Conservation (phyloP, 2,888 invertebrate species). For the Glaucopsyche alexis region DNA sequence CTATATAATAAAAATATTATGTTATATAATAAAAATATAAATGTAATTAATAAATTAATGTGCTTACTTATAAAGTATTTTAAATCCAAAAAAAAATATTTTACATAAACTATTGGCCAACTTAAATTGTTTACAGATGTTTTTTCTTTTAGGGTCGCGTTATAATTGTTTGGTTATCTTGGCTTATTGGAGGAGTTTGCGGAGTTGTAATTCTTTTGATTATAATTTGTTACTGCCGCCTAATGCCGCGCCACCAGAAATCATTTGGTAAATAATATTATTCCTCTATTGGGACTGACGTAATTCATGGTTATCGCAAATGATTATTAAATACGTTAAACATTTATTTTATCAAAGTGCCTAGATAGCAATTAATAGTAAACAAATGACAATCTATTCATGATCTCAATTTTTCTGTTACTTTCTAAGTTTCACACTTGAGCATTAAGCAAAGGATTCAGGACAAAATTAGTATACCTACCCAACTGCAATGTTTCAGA, state of each 20-base stretch:
- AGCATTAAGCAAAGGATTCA: neutral
- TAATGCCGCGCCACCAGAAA: conserved; percentile 85
- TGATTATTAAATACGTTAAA: neutral
- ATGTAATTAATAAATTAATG: conserved; percentile 38
- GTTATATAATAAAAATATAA: no score
- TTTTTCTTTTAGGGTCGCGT: conserved; percentile 66
- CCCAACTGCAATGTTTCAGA: conserved; percentile 50
- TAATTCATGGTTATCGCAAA: neutral
- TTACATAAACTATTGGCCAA: conserved; percentile 34
- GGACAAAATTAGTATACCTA: neutral
- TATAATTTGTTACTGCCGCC: conserved; percentile 84
- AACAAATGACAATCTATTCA: neutral
- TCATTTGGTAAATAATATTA: conserved; percentile 75
- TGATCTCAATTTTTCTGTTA: neutral
- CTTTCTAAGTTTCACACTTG: neutral
- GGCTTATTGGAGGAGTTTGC: conserved; percentile 81
- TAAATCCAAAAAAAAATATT: conserved; percentile 42
- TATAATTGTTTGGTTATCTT: conserved; percentile 78
- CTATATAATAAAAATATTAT: conserved; percentile 26
- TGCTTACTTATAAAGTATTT: conserved; percentile 41
- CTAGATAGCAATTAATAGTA: conserved; percentile 44
- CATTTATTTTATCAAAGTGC: neutral
- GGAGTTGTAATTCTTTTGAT: conserved; percentile 82
- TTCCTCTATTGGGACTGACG: neutral
- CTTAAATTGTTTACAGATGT: conserved; percentile 35